Evolutionary conservation across 2,113 vertebrate genomes (phyloP), one percentile per base, ranked within the genome.

Genomic region (Pachypanchax playfairii): DNA sequence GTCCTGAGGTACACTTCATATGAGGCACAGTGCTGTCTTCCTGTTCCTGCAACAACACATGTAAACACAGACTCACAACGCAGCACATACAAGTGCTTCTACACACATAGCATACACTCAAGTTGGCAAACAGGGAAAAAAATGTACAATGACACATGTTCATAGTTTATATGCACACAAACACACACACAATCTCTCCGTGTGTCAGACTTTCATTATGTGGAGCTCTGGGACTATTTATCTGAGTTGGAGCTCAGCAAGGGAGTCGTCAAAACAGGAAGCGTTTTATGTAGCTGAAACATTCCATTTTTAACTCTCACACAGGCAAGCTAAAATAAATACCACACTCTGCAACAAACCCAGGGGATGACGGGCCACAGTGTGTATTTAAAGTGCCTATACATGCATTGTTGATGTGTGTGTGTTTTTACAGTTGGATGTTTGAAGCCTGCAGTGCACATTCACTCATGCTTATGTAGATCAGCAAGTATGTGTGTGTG

Each of bases 301-400:
- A 85, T 89, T 90, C 90, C 79, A 80, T 90, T 89, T 91, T 90
- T 91, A 90, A 90, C 85, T 87, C 78, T 59, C 65, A 51, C 64
- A 73, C 80, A 71, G 81, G 60, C 64, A 21, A 21, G 70, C 71
- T 70, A 73, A 90, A 86, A 90, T 73, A 90, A 86, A 90, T 64
- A 87, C 51, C 33, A 35, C 75, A 79, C 73, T 79, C 65, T 53
- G 65, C 55, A 49, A 21, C 44, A 41, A 18, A 50, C 69, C 65
- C 46, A 48, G 70, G 73, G 56, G 71, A 56, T 56, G 62, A 69
- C 42, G 42, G 56, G 44, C 68, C 21, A 6, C 54, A 22, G 15
- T 56, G 73, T 53, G 70, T 62, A 22, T 76, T 66, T 66, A 56
- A 63, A 50, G 59, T 9, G 10, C 39, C 21, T 50, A 18, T 28